Evolutionary conservation across 53 echinoderm and acorn worm genomes (phyloP).

Genomic region (Holothuria leucospilota): DNA sequence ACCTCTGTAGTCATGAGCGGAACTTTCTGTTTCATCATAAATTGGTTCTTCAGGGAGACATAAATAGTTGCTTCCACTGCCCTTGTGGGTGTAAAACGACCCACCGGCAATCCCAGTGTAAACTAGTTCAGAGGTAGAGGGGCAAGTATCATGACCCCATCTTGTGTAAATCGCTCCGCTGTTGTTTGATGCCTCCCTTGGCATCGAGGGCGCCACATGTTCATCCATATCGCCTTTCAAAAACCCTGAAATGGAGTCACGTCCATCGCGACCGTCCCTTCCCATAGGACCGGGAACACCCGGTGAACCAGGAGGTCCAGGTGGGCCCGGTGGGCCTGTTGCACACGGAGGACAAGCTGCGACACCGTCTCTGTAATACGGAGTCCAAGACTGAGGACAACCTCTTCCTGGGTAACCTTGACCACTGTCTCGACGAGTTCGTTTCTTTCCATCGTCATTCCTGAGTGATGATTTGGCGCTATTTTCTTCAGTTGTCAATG

Average conservation of each 20-base stretch:
- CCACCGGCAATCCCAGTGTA: conserved; percentile 62
- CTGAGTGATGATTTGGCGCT: no score
- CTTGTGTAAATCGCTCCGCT: conserved; percentile 28
- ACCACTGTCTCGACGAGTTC: neutral
- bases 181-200: neutral
- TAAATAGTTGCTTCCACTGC: conserved; percentile 64
- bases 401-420: neutral
- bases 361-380: no score
- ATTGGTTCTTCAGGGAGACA: conserved; percentile 71
- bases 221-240: conserved; percentile 20
- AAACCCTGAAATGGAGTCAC: conserved; percentile 1
- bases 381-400: neutral
- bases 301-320: conserved; percentile 22
- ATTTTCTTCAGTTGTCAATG: no score
- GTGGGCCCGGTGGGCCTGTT: conserved; percentile 5
- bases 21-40: conserved; percentile 55
- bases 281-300: conserved; percentile 3
- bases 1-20: neutral
- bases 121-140: neutral
- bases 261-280: conserved; percentile 30
- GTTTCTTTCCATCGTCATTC: neutral
- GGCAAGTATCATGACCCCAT: conserved; percentile 14
- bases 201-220: neutral
- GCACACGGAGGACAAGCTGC: neutral
- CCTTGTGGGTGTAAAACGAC: conserved; percentile 46